Evolutionary conservation across 2,888 invertebrate species (phyloP), one percentile per base, ranked within the genome.

Genomic region (Pycnomerus fuliginosus): DNA sequence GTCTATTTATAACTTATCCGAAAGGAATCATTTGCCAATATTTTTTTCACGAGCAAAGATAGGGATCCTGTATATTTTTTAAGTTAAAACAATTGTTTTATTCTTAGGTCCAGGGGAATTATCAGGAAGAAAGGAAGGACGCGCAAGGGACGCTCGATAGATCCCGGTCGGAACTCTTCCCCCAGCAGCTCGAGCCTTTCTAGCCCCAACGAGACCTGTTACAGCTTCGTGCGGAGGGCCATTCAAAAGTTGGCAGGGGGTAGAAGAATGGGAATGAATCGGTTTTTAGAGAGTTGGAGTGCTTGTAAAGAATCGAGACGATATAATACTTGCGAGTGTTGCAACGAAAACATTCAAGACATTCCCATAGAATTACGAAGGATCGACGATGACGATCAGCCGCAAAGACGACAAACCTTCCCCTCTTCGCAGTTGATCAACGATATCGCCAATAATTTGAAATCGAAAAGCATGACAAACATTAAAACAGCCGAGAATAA

Each of bases 131-230:
- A 75, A 41, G 77, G 76, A 2, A 68, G 74, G 29, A 70, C 68
- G 44, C 66, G 72, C 36, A 80, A 77, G 61, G 79, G 82, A 49
- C 80, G 83, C 52, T 83, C 84, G 53, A 82, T 83, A 40, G 84
- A 84, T 65, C 84, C 84, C 2, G 71, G 81, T 39, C 54, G 78
- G 31, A 77, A 74, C 69, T 79, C 68, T 10, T 80, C 80, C 1
- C 86, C 85, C 12, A 90, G 90, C 59, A 90, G 90, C 49, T 91
- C 92, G 13, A 91, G 90, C 50, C 78, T 92, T 22, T 91, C 91
- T 33, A 91, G 90, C 50, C 93, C 93, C 2, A 92, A 92, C 66
- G 93, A 93, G 74, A 92, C 92, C 2, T 94, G 94, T 69, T 94
- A 94, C 72, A 92, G 92, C 60, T 94, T 94, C 69, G 91, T 94